phyloP scores from a whole-genome alignment of 2,888 invertebrate genomes.

The Drosophila histrio region DNA sequence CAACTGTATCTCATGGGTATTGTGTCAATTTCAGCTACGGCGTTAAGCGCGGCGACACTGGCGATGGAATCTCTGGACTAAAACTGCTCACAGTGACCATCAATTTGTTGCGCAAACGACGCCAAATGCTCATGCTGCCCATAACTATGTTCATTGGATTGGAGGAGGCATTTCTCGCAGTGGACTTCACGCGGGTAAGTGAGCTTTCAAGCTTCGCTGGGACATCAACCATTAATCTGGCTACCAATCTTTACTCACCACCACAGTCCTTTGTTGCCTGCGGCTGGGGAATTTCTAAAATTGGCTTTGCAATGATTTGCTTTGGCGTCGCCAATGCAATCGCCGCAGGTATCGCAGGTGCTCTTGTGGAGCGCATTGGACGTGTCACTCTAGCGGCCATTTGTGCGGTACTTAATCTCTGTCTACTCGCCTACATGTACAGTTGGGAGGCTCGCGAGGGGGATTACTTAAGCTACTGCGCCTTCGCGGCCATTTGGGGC shows the following conservation, averaged over 20 bases:
- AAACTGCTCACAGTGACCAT: conserved; percentile 90
- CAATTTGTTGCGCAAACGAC: conserved; percentile 90
- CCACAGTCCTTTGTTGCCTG: conserved; percentile 92
- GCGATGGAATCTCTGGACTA: conserved; percentile 87
- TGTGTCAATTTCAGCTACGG: conserved; percentile 85
- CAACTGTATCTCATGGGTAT: not conserved
- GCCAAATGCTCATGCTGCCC: conserved; percentile 93
- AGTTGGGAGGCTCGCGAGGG: conserved; percentile 90
- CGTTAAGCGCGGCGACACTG: conserved; percentile 84
- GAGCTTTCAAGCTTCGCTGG: conserved; percentile 29
- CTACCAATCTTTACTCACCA: conserved; percentile 7
- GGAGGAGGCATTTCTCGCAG: conserved; percentile 96
- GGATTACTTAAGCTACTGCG: conserved; percentile 89
- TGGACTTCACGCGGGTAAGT: conserved; percentile 91
- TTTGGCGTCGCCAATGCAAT: conserved; percentile 95
- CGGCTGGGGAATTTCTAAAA: conserved; percentile 94
- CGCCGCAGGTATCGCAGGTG: conserved; percentile 92
- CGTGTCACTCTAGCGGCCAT: conserved; percentile 91
- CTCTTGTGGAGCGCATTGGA: conserved; percentile 90
- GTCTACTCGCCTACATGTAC: conserved; percentile 88
- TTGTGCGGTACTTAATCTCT: conserved; percentile 89
- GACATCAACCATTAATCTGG: conserved; percentile 7
- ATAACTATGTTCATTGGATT: conserved; percentile 97
- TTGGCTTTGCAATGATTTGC: conserved; percentile 97
- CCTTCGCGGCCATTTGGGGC: conserved; percentile 94